Conservation (phyloP, 2,797 vertebrate species). For the Podarcis lilfordi region DNA sequence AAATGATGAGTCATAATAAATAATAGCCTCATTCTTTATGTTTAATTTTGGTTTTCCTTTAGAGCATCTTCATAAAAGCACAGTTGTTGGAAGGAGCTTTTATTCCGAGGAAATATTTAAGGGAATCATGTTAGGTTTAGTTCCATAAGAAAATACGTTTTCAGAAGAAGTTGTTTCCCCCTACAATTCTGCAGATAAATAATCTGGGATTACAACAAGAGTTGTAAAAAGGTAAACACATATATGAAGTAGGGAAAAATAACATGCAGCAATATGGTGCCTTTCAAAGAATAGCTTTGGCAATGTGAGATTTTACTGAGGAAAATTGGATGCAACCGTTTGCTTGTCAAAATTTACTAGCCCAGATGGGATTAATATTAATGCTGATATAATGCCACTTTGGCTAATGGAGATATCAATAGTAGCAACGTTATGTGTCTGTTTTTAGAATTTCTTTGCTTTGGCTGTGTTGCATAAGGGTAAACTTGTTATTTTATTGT, state of each 20-base stretch:
- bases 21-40: neutral
- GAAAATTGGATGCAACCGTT: conserved; percentile 26
- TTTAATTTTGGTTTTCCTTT: conserved; percentile 1
- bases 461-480: neutral
- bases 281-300: conserved; percentile 27
- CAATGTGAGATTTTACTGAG: conserved; percentile 13
- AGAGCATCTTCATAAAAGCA: neutral
- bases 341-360: conserved; percentile 38
- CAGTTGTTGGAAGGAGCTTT: conserved; percentile 17
- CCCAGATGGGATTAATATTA: conserved; percentile 41
- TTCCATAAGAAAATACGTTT: conserved; percentile 32
- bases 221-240: neutral
- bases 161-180: conserved; percentile 27
- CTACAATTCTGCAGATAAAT: neutral
- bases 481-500: neutral
- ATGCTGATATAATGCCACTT: conserved; percentile 32
- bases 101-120: conserved; percentile 1
- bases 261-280: neutral
- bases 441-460: neutral
- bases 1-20: neutral
- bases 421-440: neutral
- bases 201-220: conserved; percentile 7
- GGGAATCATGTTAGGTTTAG: conserved; percentile 6
- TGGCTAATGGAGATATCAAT: conserved; percentile 24
- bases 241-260: conserved; percentile 25